Base-by-base conservation (phyloP, 2,888 invertebrate genomes). In the Drosophila falleni region DNA sequence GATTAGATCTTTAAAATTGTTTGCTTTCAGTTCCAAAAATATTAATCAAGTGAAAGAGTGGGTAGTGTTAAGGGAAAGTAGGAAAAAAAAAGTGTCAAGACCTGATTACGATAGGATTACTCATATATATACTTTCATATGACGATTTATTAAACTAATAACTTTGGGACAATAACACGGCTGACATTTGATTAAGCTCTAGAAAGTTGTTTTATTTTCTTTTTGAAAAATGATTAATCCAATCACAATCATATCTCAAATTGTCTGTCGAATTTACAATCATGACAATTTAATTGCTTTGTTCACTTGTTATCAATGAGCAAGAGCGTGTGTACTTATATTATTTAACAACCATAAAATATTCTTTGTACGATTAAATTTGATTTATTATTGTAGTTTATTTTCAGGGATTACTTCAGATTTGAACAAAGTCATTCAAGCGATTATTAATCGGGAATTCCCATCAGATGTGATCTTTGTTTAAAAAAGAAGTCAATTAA, bases 281-380 rank as follows among this genome's bases (percentile, higher is more conserved):
- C 49, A 16, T 37, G 37, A 23, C 47, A 58, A 41, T 11, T 56
- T 56, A 74, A 61, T 31, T 19, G 37, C 23, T 37, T 15, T 39
- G 23, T 15, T 47, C 46, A 35, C 9, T 19, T 47, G 3, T 37
- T 19, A 29, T 60, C 54, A 31, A 50, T 26, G n/a, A 23, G 23
- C 23, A 19, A 26, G n/a, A 44, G 31, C 47, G 41, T 47, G 29
- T 29, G 53, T 29, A n/a, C n/a, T n/a, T n/a, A 41, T 29, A 54
- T 19, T 29, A 37, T 51, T 35, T n/a, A 51, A n/a, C 35, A 23
- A 19, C 11, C 19, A 11, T 26, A 15, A 51, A 26, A n/a, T 16
- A 29, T 41, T 41, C 23, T 41, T 54, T 54, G 26, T 11, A 26
- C 9, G 13, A 44, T 44, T 33, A 15, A 26, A 56, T 15, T 23